Evolutionary conservation across 2,888 invertebrate species (phyloP).

Genomic region (Netelia virgata): DNA sequence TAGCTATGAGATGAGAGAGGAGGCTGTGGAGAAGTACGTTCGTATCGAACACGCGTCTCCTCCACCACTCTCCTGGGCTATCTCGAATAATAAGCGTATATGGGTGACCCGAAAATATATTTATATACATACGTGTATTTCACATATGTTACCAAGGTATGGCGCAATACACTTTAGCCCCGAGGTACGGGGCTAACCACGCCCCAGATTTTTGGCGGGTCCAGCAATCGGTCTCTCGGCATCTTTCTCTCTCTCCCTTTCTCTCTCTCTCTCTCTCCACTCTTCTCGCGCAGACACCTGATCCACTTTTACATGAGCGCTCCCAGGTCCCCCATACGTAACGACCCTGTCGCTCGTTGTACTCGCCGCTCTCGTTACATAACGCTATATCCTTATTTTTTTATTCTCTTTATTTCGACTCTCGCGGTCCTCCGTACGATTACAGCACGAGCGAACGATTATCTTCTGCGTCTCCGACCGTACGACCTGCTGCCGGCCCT

Average conservation of each 20-base stretch:
- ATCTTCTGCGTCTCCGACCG: constrained; percentile 10
- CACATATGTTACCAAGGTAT: constrained; percentile 39
- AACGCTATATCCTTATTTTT: constrained; percentile 44
- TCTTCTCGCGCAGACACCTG: constrained; percentile 68
- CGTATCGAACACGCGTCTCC: neutral
- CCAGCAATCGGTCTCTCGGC: constrained; percentile 55
- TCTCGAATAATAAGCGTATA: constrained; percentile 17
- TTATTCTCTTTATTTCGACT: constrained; percentile 34
- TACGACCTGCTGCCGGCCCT: neutral
- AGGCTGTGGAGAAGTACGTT: constrained; percentile 10
- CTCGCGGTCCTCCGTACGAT: constrained; percentile 36
- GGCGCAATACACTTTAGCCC: constrained; percentile 60
- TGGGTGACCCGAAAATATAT: constrained; percentile 6
- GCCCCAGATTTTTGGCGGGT: constrained; percentile 72
- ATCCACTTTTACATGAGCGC: constrained; percentile 71
- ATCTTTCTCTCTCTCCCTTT: constrained; percentile 3
- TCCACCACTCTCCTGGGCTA: neutral
- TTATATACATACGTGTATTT: neutral
- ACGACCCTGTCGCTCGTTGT: constrained; percentile 54
- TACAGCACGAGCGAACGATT: constrained; percentile 39
- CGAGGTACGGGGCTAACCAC: constrained; percentile 64
- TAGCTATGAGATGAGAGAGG: neutral
- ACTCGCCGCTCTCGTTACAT: constrained; percentile 65
- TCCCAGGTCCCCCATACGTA: constrained; percentile 56
- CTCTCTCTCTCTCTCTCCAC: constrained; percentile 33